Evolutionary conservation across 2,113 vertebrate species (phyloP).

Genomic region (Chaenocephalus aceratus): DNA sequence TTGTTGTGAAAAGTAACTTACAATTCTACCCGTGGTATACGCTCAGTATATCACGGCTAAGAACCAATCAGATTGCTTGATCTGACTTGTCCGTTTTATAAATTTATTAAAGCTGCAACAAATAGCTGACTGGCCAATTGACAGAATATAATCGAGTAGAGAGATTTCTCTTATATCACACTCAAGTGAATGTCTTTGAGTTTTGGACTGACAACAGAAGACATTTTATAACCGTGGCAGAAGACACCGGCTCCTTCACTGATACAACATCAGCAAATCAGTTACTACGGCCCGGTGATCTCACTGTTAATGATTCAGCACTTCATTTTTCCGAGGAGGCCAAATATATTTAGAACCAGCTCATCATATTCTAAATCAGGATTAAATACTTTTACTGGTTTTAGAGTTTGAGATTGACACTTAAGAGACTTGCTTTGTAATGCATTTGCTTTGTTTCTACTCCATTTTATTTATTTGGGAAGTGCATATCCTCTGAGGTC

Average conservation of each 20-base stretch:
- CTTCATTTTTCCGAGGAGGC: constrained; percentile 32
- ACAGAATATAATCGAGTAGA: no score
- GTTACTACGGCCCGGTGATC: constrained; percentile 80
- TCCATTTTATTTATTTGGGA: constrained; percentile 10
- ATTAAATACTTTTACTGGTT: constrained; percentile 81
- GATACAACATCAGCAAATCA: constrained; percentile 80
- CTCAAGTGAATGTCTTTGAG: no score
- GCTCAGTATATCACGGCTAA: no score
- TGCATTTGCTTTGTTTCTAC: background rate
- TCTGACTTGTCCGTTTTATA: no score
- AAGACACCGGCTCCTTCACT: constrained; percentile 56
- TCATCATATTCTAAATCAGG: constrained; percentile 80
- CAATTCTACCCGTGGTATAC: no score
- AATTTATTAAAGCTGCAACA: no score
- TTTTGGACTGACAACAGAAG: no score
- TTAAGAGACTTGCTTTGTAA: background rate
- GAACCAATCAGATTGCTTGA: no score
- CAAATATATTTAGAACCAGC: constrained; percentile 78
- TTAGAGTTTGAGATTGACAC: constrained; percentile 19
- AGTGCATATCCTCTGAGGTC: background rate
- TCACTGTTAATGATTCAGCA: constrained; percentile 86
- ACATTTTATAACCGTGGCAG: background rate
- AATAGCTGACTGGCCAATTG: no score
- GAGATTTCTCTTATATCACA: no score
- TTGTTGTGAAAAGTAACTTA: no score